Evolutionary conservation across 2,113 vertebrate genomes (phyloP).

Genomic region (Smithornis capensis): DNA sequence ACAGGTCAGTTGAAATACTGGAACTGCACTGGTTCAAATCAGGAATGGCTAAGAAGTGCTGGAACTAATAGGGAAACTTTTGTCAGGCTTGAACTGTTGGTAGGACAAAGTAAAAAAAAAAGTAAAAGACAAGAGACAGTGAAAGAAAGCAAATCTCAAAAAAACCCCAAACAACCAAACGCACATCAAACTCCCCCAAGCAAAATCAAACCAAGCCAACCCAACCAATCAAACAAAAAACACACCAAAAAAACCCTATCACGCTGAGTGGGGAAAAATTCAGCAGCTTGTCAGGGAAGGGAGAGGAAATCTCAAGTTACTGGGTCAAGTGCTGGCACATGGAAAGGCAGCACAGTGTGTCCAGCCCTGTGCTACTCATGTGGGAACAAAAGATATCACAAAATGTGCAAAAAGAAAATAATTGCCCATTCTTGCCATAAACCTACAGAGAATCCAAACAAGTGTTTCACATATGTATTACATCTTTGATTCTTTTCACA

Average conservation of each 20-base stretch:
- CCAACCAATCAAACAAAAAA: background rate
- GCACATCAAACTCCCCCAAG: background rate
- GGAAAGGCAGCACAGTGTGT: background rate
- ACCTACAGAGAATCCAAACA: background rate
- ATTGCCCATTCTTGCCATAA: background rate
- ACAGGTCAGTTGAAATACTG: background rate
- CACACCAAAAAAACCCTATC: background rate
- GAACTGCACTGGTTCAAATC: background rate
- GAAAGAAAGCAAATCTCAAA: background rate
- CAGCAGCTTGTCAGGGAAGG: background rate
- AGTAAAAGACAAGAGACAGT: too few species aligned
- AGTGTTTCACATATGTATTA: rapidly evolving
- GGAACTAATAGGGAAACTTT: background rate
- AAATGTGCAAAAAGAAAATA: rapidly evolving
- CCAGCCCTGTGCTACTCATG: rapidly evolving
- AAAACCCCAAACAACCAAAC: background rate
- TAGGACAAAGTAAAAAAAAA: too few species aligned
- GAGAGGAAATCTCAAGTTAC: background rate
- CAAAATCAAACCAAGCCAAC: background rate
- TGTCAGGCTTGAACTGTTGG: background rate
- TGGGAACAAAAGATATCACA: background rate
- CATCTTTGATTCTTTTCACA: background rate
- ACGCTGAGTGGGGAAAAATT: background rate
- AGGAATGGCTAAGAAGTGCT: background rate
- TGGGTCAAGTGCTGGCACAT: background rate